Percentiles rank a stretch among this genome's conserved stretches.
Evolutionary conservation across 2,797 vertebrate species (phyloP).

Genomic region (Taeniopygia guttata): DNA sequence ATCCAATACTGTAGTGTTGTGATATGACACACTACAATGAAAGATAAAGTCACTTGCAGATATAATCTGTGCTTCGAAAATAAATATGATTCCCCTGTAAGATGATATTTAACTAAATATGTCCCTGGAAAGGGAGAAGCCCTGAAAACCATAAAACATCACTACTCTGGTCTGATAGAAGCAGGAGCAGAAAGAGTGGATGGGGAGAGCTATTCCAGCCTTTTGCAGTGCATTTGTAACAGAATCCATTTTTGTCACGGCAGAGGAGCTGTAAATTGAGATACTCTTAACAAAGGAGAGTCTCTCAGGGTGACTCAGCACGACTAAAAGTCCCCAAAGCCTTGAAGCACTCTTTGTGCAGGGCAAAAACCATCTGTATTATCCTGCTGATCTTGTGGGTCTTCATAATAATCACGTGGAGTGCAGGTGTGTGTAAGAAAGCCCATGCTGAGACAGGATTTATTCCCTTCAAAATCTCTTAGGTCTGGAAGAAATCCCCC

Average conservation of each 20-base stretch:
- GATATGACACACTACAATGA: not conserved
- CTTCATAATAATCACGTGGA: not conserved
- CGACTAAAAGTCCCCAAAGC: not conserved
- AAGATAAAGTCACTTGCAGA: not conserved
- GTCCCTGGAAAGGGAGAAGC: not conserved
- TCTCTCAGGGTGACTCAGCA: not conserved
- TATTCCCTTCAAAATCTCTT: not conserved
- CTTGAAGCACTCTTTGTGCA: not conserved
- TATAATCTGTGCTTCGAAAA: not conserved
- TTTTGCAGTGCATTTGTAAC: not conserved
- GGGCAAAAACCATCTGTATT: not conserved
- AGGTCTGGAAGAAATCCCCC: not conserved
- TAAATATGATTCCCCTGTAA: not conserved
- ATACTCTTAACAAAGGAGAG: not conserved
- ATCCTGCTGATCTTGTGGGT: not conserved
- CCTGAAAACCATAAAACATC: not conserved
- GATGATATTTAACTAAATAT: not conserved
- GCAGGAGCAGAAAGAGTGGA: not conserved
- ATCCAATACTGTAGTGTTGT: not conserved
- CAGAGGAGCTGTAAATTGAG: not conserved
- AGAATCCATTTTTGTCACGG: not conserved
- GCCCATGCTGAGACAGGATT: not conserved
- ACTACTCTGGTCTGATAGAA: not conserved
- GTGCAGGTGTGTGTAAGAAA: not conserved
- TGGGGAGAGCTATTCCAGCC: not conserved